Percentiles rank a stretch among this genome's conserved stretches.
phyloP scores from a whole-genome alignment of 1,140 invertebrate species.

The Spodoptera frugiperda region DNA sequence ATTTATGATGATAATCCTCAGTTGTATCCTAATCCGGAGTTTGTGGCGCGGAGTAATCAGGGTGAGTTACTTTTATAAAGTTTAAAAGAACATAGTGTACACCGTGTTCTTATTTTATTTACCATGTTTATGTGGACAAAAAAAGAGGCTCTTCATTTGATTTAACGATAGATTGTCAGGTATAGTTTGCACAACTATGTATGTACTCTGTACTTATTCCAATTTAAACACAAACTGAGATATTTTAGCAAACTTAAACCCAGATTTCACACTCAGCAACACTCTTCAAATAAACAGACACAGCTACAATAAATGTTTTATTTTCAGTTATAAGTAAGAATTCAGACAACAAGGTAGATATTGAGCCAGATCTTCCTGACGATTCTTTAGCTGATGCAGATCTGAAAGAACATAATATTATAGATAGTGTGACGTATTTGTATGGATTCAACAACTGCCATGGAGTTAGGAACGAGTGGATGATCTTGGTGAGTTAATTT shows the following conservation, averaged over 20 bases:
- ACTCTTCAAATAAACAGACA: too few species aligned
- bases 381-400: constrained; percentile 81
- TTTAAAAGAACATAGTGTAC: neutral
- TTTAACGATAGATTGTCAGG: too few species aligned
- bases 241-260: too few species aligned
- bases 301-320: neutral
- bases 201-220: too few species aligned
- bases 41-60: constrained; percentile 69
- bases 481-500: constrained; percentile 70
- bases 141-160: neutral
- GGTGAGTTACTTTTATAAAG: constrained; percentile 55
- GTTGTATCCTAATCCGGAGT: constrained; percentile 81
- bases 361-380: constrained; percentile 79
- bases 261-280: too few species aligned
- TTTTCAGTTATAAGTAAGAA: constrained; percentile 60
- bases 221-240: neutral
- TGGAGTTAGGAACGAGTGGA: constrained; percentile 73
- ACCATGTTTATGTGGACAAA: too few species aligned
- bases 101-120: too few species aligned
- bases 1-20: constrained; percentile 81
- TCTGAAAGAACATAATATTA: constrained; percentile 82
- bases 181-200: too few species aligned
- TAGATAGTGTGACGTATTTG: constrained; percentile 83
- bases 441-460: constrained; percentile 80
- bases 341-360: constrained; percentile 67